phyloP scores from a whole-genome alignment of 2,113 vertebrate species.

The Pteronura brasiliensis region DNA sequence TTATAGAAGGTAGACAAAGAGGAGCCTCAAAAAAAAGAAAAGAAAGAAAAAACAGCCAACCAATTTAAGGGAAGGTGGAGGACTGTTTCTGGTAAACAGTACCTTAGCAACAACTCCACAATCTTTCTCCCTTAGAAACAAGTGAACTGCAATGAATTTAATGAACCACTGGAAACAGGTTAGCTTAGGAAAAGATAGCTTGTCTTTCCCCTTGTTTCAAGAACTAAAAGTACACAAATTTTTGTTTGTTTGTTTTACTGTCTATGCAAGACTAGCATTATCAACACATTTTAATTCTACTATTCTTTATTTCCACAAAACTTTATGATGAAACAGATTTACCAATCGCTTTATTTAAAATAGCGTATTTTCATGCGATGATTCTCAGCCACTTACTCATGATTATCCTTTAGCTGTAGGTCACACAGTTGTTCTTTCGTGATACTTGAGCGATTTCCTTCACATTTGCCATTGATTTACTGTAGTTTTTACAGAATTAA shows the following conservation, averaged over 20 bases:
- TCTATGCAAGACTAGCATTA: neutral
- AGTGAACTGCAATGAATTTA: neutral
- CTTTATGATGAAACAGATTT: constrained; percentile 11
- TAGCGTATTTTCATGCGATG: neutral
- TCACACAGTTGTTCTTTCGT: neutral
- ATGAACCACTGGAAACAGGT: neutral
- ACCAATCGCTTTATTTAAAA: neutral
- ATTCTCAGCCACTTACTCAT: constrained; percentile 13
- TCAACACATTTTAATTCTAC: constrained; percentile 7
- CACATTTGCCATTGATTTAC: constrained; percentile 11
- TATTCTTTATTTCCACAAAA: neutral
- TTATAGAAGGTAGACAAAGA: constrained; percentile 23
- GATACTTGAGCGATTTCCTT: neutral
- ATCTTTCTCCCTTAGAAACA: neutral
- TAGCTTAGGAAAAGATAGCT: neutral
- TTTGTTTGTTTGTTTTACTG: neutral
- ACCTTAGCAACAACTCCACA: neutral
- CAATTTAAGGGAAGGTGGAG: neutral
- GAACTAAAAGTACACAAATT: neutral
- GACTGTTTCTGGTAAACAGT: neutral
- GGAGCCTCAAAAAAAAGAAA: neutral
- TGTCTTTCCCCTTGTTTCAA: neutral
- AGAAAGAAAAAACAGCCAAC: neutral
- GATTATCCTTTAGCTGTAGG: neutral
- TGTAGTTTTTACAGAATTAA: neutral